Evolutionary conservation across 2,797 vertebrate genomes (phyloP).

Genomic region (Antennarius maculatus): DNA sequence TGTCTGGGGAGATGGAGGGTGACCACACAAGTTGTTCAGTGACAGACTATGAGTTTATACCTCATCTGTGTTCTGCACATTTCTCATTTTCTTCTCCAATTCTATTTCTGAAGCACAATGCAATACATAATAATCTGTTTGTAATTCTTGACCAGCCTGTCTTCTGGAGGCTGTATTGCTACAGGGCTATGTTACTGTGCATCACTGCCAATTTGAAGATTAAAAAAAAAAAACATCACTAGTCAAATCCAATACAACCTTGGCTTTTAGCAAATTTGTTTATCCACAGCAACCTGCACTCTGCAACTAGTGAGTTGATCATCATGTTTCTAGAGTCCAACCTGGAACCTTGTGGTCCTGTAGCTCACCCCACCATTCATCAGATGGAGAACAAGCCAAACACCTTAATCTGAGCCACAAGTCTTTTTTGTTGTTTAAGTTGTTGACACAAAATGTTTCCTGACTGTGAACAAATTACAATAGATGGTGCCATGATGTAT

Average conservation of each 20-base stretch:
- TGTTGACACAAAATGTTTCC: conserved; percentile 12
- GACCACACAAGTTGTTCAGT: neutral
- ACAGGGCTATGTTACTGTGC: neutral
- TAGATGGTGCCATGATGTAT: neutral
- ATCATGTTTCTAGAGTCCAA: conserved; percentile 1
- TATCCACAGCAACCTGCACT: neutral
- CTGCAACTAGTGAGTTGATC: neutral
- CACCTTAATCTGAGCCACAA: conserved; percentile 13
- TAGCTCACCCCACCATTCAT: neutral
- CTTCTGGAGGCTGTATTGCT: conserved; percentile 2
- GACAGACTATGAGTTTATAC: conserved; percentile 26
- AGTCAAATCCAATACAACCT: conserved; percentile 17
- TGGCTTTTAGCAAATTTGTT: conserved; percentile 1
- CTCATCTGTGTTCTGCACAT: conserved; percentile 6
- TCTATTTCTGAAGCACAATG: conserved; percentile 17
- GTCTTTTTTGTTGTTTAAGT: conserved; percentile 21
- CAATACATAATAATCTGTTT: conserved; percentile 15
- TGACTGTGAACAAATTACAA: conserved; percentile 9
- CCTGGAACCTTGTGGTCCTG: neutral
- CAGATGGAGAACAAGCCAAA: conserved; percentile 1
- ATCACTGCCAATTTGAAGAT: no score
- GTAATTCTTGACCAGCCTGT: conserved; percentile 13
- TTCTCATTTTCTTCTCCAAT: neutral
- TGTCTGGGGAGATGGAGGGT: neutral
- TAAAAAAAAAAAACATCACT: neutral